phyloP scores from a whole-genome alignment of 2,797 vertebrate genomes.

The Lithobates pipiens region DNA sequence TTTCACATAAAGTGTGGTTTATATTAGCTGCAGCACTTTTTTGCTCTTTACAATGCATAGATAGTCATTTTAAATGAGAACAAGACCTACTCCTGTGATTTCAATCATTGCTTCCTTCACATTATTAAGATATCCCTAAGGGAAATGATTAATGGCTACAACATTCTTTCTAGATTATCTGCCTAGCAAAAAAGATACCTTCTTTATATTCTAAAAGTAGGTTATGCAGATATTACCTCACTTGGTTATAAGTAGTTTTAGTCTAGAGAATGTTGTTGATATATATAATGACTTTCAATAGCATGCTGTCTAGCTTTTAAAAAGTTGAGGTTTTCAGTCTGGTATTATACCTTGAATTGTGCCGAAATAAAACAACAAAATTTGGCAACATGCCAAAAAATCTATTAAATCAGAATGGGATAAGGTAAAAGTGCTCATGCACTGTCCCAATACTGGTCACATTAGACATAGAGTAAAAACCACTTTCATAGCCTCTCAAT shows the following conservation, averaged over 20 bases:
- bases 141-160: conserved; percentile 47
- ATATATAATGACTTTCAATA: not conserved
- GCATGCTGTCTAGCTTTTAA: not conserved
- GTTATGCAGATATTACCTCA: conserved; percentile 5
- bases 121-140: conserved; percentile 45
- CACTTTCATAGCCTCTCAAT: too few relatives aligned
- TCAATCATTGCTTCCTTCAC: conserved; percentile 50
- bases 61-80: conserved; percentile 51
- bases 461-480: too few relatives aligned
- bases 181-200: conserved; percentile 24
- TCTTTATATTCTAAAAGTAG: conserved; percentile 38
- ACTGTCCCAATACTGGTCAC: too few relatives aligned
- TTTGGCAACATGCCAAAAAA: too few relatives aligned
- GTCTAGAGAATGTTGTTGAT: not conserved
- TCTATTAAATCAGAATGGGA: too few relatives aligned
- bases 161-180: conserved; percentile 27
- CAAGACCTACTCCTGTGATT: conserved; percentile 55
- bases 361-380: too few relatives aligned
- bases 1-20: conserved; percentile 5
- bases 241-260: not conserved
- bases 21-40: conserved; percentile 16
- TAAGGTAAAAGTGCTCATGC: too few relatives aligned
- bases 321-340: too few relatives aligned
- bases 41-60: conserved; percentile 44
- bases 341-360: too few relatives aligned